phyloP scores from a whole-genome alignment of 2,888 invertebrate species.

The Caenorhabditis sp. region DNA sequence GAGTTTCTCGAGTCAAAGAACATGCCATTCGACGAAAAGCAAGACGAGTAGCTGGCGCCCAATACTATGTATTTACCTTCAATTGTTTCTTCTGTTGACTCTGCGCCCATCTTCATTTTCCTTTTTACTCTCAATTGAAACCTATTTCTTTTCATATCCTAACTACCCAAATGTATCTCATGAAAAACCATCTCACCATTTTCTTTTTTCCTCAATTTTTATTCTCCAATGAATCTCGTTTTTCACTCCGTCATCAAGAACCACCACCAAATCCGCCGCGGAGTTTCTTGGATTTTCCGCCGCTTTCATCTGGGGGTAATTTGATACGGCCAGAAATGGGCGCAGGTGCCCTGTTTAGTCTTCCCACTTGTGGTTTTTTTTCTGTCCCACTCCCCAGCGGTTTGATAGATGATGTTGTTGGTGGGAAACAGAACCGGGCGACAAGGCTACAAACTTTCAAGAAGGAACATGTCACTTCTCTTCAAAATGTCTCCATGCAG shows the following conservation, averaged over 20 bases:
- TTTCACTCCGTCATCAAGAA: conserved; percentile 24
- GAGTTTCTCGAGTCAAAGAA: conserved; percentile 70
- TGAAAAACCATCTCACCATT: conserved; percentile 13
- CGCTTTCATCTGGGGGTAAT: conserved; percentile 34
- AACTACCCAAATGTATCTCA: conserved; percentile 26
- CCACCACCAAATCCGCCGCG: conserved; percentile 31
- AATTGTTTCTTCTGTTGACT: conserved; percentile 61
- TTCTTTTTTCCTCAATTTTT: background rate
- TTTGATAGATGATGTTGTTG: conserved; percentile 50
- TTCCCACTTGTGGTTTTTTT: background rate
- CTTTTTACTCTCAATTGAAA: conserved; percentile 39
- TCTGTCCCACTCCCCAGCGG: background rate
- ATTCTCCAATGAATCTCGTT: conserved; percentile 35
- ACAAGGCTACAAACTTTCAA: conserved; percentile 9
- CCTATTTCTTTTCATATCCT: conserved; percentile 31
- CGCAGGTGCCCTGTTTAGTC: conserved; percentile 36
- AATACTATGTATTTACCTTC: conserved; percentile 58
- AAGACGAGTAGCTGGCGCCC: conserved; percentile 58
- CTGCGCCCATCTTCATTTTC: conserved; percentile 28
- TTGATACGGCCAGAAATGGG: conserved; percentile 52
- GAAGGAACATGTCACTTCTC: conserved; percentile 37
- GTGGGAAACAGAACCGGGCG: conserved; percentile 15
- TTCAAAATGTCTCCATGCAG: conserved; percentile 42
- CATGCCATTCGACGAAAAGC: conserved; percentile 53
- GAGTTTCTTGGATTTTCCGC: conserved; percentile 40